Evolutionary conservation across 2,797 vertebrate species (phyloP).

Genomic region (Acomys russatus): DNA sequence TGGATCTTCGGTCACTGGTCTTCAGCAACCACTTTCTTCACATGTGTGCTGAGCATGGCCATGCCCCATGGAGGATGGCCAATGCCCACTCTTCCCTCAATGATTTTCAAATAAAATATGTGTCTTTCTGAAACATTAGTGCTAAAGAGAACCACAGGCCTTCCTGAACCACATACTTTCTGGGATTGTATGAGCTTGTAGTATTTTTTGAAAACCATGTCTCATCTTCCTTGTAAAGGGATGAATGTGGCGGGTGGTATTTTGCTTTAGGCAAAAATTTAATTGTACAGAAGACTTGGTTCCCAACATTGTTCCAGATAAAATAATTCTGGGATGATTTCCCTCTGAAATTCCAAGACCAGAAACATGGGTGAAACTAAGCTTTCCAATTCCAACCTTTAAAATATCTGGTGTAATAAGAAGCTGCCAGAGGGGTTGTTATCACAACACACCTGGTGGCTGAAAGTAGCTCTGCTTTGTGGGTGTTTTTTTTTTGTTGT

Average conservation of each 20-base stretch:
- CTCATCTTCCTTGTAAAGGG: background rate
- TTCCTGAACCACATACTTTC: background rate
- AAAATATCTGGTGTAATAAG: background rate
- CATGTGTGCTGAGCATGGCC: background rate
- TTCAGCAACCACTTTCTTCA: background rate
- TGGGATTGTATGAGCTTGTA: background rate
- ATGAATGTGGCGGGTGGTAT: background rate
- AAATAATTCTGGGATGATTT: background rate
- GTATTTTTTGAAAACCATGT: background rate
- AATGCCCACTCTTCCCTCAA: background rate
- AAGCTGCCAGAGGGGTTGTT: background rate
- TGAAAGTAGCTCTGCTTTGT: background rate
- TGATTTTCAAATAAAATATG: constrained; percentile 14
- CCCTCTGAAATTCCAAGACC: background rate
- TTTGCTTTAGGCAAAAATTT: background rate
- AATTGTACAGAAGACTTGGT: background rate
- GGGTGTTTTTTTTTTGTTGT: background rate
- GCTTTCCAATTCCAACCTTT: background rate
- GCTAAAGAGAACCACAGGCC: background rate
- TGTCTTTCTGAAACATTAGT: background rate
- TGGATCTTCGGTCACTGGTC: background rate
- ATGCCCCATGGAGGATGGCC: background rate
- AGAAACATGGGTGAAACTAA: background rate
- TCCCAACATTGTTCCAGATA: background rate
- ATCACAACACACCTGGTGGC: background rate